Conservation (phyloP, 1,140 invertebrate genomes). For the Musca vetustissima region DNA sequence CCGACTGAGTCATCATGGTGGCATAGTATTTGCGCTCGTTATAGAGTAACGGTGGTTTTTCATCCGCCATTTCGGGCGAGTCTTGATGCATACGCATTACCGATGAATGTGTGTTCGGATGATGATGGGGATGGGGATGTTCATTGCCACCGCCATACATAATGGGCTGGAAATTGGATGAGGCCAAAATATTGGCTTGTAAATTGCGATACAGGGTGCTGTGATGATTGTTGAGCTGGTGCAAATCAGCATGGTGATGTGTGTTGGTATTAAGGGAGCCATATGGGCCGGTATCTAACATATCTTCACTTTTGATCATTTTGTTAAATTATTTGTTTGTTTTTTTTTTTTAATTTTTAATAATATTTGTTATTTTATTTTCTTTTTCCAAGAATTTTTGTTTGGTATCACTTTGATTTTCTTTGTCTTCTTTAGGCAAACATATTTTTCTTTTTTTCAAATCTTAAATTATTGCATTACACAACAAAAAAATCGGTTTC, state of each 20-base stretch:
- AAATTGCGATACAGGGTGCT: conserved; percentile 37
- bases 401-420: conserved; percentile 1
- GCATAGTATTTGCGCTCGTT: conserved; percentile 50
- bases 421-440: conserved; percentile 3
- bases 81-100: conserved; percentile 34
- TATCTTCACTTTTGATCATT: conserved; percentile 54
- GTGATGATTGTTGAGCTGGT: conserved; percentile 29
- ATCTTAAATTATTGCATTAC: not conserved
- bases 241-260: conserved; percentile 25
- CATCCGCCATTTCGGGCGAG: conserved; percentile 46
- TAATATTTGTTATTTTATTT: conserved; percentile 11
- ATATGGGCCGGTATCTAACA: conserved; percentile 33
- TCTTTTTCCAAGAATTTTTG: not conserved
- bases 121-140: not conserved
- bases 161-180: conserved; percentile 41
- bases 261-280: conserved; percentile 10
- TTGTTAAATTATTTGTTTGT: conserved; percentile 17
- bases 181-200: conserved; percentile 38
- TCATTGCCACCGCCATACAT: conserved; percentile 15
- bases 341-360: conserved; percentile 12
- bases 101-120: not conserved
- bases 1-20: conserved; percentile 30
- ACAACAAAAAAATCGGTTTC: not conserved
- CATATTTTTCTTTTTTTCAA: conserved; percentile 16
- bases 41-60: conserved; percentile 46